Conservation (phyloP, 2,888 invertebrate genomes). For the Zootermopsis nevadensis region DNA sequence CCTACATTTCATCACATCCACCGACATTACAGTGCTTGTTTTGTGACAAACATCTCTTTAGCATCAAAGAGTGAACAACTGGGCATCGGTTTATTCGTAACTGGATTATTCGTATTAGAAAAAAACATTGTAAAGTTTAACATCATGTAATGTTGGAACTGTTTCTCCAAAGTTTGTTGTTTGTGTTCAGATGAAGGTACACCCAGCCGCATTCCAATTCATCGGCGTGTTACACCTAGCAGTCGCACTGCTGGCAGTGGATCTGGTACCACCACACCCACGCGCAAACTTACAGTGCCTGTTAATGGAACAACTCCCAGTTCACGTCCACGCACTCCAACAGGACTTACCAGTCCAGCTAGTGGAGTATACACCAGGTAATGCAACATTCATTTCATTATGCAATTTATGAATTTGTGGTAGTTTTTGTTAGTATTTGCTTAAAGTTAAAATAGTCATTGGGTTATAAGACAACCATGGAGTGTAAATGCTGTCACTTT, state of each 20-base stretch:
- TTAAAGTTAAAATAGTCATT: neutral
- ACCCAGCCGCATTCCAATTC: conserved; percentile 80
- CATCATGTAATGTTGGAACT: too few relatives aligned
- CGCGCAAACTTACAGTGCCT: conserved; percentile 57
- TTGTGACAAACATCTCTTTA: too few relatives aligned
- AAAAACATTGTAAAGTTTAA: too few relatives aligned
- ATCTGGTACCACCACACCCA: conserved; percentile 43
- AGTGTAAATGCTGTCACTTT: too few relatives aligned
- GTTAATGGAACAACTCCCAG: conserved; percentile 64
- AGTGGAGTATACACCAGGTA: conserved; percentile 76
- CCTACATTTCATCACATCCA: too few relatives aligned
- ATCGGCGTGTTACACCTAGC: conserved; percentile 63
- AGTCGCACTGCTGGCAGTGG: conserved; percentile 60
- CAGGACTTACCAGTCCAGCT: conserved; percentile 81
- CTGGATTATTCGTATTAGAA: too few relatives aligned
- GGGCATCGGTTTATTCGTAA: too few relatives aligned
- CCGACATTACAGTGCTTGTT: too few relatives aligned
- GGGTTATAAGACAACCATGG: neutral
- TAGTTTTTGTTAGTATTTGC: neutral
- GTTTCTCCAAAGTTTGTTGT: neutral
- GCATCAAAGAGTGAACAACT: too few relatives aligned
- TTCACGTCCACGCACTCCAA: conserved; percentile 77
- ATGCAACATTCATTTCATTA: neutral
- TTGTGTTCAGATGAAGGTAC: conserved; percentile 75
- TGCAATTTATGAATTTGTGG: neutral